Evolutionary conservation across 2,888 invertebrate species (phyloP), one percentile per base, ranked within the genome.

Genomic region (Watsonalla cultraria): DNA sequence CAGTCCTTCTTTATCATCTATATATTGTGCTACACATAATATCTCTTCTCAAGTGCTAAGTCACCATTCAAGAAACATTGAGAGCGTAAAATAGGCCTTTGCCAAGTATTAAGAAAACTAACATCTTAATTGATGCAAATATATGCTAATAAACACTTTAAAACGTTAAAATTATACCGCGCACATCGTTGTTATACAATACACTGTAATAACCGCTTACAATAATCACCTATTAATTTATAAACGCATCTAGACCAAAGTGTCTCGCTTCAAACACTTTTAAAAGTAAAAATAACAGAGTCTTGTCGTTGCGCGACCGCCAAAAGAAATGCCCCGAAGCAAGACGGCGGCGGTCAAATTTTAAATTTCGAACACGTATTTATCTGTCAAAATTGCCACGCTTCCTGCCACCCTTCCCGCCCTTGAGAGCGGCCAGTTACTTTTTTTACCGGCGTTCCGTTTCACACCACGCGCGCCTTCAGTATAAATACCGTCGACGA

Each of bases 341-440:
- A 11, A 42, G 5, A 42, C 33, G 42, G 47, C 54, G 51, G 59
- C 62, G 53, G 57, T 51, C 59, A 62, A 64, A 54, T 62, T 61
- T 67, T 68, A 65, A 76, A 81, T 72, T 78, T 76, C 62, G 73
- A 70, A 74, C 70, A 70, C 64, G 67, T 68, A 65, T 70, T 66
- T 66, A 68, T 72, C 70, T 72, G 76, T 80, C 80, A 80, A 86
- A 84, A 79, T 75, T 59, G 68, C 72, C 78, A 68, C 68, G 82
- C 82, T 88, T 87, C 89, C 88, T 86, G 84, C 67, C 86, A 86
- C 86, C 88, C 88, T 86, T 84, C 79, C 81, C 84, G 88, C 87
- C 88, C 89, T 89, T 88, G 88, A 87, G 74, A 68, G 64, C 67
- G 72, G 67, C 88, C 88, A 70, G 82, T 88, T 88, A 88, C 89